Evolutionary conservation across 2,888 invertebrate species (phyloP), one percentile per base, ranked within the genome.

Genomic region (Notocelia uddmanniana): DNA sequence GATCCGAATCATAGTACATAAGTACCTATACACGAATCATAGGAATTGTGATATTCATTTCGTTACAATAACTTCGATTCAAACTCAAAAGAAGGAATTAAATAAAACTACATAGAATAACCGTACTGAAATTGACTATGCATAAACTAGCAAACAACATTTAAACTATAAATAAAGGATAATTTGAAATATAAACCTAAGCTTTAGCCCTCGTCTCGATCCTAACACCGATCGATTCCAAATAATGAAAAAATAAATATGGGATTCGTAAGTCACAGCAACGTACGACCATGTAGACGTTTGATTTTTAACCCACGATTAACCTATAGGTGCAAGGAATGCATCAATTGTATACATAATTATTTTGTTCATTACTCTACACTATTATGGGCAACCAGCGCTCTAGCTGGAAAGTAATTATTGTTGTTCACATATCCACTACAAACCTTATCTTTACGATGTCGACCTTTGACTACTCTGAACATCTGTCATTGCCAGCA

Each of bases 231-330:
- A n/a, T n/a, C n/a, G n/a, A n/a, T n/a, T n/a, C n/a, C n/a, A n/a
- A n/a, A n/a, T n/a, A n/a, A n/a, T n/a, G n/a, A n/a, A n/a, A n/a
- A 8, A 18, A 18, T 18, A 8, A 15, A 50, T 18, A 9, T 19
- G 18, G 19, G 10, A 50, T n/a, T 50, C 8, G 31, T 31, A 31
- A 8, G 9, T 50, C 19, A 19, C 19, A 50, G n/a, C 19, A 50
- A 1, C 9, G 19, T 1, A 18, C 19, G 3, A 50, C 18, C 3
- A 50, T 19, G 50, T 3, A 11, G 10, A 18, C 31, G 21, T 21
- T 37, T 41, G 21, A 41, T 41, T n/a, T n/a, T n/a, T 59, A 41
- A 59, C 58, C 58, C 37, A n/a, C n/a, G 34, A 58, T 41, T 59
- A 41, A 59, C 59, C 41, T 59, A 1, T n/a, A 23, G 21, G 21